phyloP scores from a whole-genome alignment of 2,797 vertebrate genomes.

The Rhyacichthys aspro region DNA sequence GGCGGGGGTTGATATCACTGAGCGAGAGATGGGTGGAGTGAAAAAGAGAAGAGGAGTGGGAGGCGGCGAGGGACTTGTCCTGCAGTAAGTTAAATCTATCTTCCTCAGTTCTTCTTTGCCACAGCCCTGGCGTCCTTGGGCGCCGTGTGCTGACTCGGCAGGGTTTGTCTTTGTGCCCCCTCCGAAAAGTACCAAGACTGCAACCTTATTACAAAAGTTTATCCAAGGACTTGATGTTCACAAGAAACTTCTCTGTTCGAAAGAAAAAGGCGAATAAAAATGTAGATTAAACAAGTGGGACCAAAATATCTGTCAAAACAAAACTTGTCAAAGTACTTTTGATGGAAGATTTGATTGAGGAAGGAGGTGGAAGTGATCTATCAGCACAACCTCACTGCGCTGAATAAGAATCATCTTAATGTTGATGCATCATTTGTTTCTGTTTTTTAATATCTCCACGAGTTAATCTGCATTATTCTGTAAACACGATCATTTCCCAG shows the following conservation, averaged over 20 bases:
- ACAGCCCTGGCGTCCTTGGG: constrained; percentile 68
- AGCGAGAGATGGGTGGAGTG: constrained; percentile 52
- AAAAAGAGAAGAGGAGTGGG: constrained; percentile 54
- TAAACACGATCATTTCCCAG: constrained; percentile 58
- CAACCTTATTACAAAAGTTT: constrained; percentile 74
- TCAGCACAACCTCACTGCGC: not conserved
- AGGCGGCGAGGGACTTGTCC: constrained; percentile 65
- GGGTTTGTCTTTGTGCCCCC: constrained; percentile 65
- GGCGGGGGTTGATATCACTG: constrained; percentile 59
- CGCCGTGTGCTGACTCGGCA: constrained; percentile 69
- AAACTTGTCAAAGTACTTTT: constrained; percentile 16
- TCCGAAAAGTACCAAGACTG: constrained; percentile 62
- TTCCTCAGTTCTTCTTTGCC: constrained; percentile 68
- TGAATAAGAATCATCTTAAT: not conserved
- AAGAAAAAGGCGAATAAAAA: constrained; percentile 10
- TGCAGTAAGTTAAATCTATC: constrained; percentile 71
- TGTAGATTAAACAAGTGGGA: constrained; percentile 20
- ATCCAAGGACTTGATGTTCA: constrained; percentile 62
- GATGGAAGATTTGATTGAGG: not conserved
- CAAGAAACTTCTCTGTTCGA: constrained; percentile 34
- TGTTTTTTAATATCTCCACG: constrained; percentile 50
- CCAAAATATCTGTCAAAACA: constrained; percentile 5
- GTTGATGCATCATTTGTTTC: constrained; percentile 27
- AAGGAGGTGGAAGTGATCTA: not conserved
- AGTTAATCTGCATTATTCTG: constrained; percentile 63